Evolutionary conservation across 2,797 vertebrate species (phyloP).

Genomic region (Anas georgica): DNA sequence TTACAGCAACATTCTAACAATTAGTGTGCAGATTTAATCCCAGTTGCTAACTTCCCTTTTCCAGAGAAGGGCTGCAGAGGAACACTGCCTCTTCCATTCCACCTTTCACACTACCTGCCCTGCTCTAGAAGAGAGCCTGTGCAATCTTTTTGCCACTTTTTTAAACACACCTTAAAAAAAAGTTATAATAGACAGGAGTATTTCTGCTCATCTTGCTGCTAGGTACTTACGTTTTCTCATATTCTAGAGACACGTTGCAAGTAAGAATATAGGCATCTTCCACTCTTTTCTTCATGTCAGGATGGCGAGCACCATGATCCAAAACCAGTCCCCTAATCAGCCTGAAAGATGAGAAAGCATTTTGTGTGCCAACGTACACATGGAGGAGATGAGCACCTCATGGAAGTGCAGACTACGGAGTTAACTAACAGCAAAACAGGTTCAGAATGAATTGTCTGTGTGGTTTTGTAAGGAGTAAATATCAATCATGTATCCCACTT

Average conservation of each 20-base stretch:
- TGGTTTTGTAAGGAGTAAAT: accelerated
- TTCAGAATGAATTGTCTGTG: not conserved
- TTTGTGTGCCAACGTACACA: accelerated
- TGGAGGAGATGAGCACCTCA: accelerated
- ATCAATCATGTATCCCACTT: not conserved
- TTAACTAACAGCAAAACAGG: accelerated
- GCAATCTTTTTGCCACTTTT: accelerated
- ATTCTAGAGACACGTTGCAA: slow-evolving; percentile 95
- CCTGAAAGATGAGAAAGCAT: slow-evolving; percentile 66
- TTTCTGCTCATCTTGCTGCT: not conserved
- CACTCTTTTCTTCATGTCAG: slow-evolving; percentile 97
- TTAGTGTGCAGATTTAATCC: not conserved
- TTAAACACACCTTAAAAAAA: not conserved
- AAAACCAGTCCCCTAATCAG: slow-evolving; percentile 93
- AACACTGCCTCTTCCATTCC: not conserved
- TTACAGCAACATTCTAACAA: too few species aligned
- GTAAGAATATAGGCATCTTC: slow-evolving; percentile 93
- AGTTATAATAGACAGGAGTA: accelerated
- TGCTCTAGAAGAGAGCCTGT: accelerated
- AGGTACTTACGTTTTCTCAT: slow-evolving; percentile 90
- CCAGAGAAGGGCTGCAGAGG: too few species aligned
- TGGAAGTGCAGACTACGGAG: accelerated
- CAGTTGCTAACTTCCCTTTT: not conserved
- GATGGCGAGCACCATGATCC: slow-evolving; percentile 96
- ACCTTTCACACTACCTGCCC: not conserved